Conservation (phyloP, 2,113 vertebrate species). For the Thinocorus orbignyianus region DNA sequence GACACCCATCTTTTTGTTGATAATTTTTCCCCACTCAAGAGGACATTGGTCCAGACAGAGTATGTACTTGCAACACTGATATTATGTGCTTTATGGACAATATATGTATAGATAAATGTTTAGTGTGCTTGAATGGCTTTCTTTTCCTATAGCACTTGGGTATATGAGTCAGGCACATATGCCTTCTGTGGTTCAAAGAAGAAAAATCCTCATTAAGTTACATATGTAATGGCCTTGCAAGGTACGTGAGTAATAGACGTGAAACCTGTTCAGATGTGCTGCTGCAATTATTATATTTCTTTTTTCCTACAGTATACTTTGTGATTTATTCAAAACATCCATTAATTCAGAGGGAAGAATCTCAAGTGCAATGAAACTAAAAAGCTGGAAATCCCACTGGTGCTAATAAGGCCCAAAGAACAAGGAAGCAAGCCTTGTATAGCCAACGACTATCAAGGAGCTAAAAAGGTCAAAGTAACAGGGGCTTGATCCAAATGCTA, state of each 20-base stretch:
- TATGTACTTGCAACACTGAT: background rate
- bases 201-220: constrained; percentile 13
- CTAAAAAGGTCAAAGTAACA: background rate
- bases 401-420: constrained; percentile 5
- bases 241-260: background rate
- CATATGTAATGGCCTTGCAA: background rate
- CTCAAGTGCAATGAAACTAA: background rate
- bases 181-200: background rate
- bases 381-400: background rate
- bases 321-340: constrained; percentile 37
- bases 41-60: background rate
- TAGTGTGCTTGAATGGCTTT: background rate
- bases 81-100: background rate
- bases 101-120: background rate
- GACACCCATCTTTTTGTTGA: background rate
- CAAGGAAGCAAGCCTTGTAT: background rate
- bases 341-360: constrained; percentile 14
- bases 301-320: background rate
- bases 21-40: background rate
- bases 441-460: background rate
- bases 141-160: background rate
- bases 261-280: constrained; percentile 5
- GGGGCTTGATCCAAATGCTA: background rate
- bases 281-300: background rate
- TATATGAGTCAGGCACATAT: background rate